These are phyloP conservation scores for Diaphora mendica DNA, from an alignment of 2,888 invertebrate species.

Conservation along the genomic window DNA sequence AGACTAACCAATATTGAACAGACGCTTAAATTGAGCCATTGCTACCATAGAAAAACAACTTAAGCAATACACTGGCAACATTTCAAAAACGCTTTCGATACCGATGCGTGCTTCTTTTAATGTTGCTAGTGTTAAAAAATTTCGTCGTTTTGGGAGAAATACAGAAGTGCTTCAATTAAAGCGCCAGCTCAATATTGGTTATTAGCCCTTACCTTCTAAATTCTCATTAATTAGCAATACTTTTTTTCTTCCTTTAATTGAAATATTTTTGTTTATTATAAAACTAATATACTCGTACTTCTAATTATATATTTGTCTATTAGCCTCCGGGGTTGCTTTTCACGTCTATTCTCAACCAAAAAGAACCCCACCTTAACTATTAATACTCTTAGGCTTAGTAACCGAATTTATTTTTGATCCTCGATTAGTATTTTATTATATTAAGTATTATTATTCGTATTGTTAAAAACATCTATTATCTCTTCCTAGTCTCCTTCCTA, in stretches of 20 bases:
- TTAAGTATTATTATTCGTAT: neutral
- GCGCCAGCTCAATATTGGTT: too few species aligned
- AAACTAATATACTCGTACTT: neutral
- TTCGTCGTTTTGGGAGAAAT: too few species aligned
- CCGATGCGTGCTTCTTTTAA: too few species aligned
- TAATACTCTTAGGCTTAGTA: conserved; percentile 37
- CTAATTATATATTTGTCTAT: neutral
- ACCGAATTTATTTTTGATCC: conserved; percentile 15
- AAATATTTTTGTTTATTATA: neutral
- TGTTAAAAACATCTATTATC: neutral
- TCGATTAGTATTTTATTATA: conserved; percentile 32
- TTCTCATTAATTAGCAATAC: neutral
- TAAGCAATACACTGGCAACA: too few species aligned
- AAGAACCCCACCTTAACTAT: conserved; percentile 38
- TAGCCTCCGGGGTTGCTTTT: neutral
- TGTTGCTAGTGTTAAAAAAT: too few species aligned
- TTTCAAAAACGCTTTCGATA: too few species aligned
- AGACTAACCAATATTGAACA: too few species aligned
- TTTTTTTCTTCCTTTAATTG: neutral
- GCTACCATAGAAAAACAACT: too few species aligned
- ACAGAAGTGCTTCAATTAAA: too few species aligned
- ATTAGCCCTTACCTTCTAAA: neutral
- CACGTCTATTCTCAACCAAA: neutral
- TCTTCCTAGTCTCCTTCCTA: neutral
- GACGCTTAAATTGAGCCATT: too few species aligned